phyloP scores from a whole-genome alignment of 2,113 vertebrate species.

The Larimichthys polyactis region DNA sequence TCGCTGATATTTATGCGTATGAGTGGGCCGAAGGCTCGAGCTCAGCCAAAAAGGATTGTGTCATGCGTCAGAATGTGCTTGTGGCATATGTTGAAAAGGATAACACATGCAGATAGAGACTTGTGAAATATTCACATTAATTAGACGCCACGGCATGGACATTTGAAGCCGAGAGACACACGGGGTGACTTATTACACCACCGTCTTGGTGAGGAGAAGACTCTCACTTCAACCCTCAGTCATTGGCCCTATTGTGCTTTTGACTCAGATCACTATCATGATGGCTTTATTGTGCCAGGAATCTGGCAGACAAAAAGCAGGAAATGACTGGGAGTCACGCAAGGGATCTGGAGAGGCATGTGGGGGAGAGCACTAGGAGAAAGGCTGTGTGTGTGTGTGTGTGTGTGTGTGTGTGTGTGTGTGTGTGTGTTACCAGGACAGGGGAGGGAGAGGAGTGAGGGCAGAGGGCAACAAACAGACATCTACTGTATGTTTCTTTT shows the following conservation, averaged over 20 bases:
- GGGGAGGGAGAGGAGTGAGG: slow-evolving; percentile 21
- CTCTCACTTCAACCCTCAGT: slow-evolving; percentile 70
- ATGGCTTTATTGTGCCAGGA: slow-evolving; percentile 82
- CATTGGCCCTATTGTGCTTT: slow-evolving; percentile 81
- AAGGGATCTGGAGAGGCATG: slow-evolving; percentile 79
- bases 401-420: too few species aligned
- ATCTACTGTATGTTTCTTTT: slow-evolving; percentile 39
- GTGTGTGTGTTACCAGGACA: slow-evolving; percentile 58
- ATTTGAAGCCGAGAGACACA: slow-evolving; percentile 18
- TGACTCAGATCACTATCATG: slow-evolving; percentile 83
- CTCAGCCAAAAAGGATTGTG: slow-evolving; percentile 38
- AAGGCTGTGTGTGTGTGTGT: slow-evolving; percentile 52
- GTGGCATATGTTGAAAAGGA: slow-evolving; percentile 42
- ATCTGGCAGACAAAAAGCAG: slow-evolving; percentile 85
- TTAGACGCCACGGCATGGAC: slow-evolving; percentile 20
- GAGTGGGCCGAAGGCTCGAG: slow-evolving; percentile 54
- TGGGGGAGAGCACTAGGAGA: slow-evolving; percentile 48
- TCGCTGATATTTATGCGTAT: slow-evolving; percentile 57
- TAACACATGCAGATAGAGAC: slow-evolving; percentile 44
- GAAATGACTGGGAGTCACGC: slow-evolving; percentile 85
- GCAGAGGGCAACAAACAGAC: slow-evolving; percentile 44
- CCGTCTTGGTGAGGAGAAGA: slow-evolving; percentile 60
- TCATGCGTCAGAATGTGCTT: slow-evolving; percentile 52
- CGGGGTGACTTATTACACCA: slow-evolving; percentile 38
- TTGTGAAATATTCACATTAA: slow-evolving; percentile 53